These are phyloP conservation scores for Akabosia matsudoensis DNA, from an alignment of 1,140 invertebrate species.

Conservation along the genomic window DNA sequence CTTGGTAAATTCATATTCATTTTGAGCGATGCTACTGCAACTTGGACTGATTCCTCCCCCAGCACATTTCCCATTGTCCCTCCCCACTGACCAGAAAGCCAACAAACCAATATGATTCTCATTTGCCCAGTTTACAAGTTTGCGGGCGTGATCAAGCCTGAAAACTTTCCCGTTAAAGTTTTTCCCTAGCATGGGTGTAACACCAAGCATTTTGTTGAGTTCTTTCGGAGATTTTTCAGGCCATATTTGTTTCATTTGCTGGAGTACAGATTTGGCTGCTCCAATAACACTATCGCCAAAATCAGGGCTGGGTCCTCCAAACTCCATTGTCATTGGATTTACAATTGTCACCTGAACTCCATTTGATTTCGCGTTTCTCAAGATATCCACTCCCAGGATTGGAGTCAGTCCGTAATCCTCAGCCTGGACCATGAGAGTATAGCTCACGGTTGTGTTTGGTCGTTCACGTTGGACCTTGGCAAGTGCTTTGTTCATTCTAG, in stretches of 20 bases:
- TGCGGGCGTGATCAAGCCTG: conserved; percentile 36
- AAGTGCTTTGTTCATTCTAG: conserved; percentile 43
- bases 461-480: conserved; percentile 40
- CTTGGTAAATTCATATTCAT: conserved; percentile 39
- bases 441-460: conserved; percentile 42
- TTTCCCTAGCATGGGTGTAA: conserved; percentile 47
- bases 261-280: conserved; percentile 35
- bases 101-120: conserved; percentile 43
- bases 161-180: conserved; percentile 48
- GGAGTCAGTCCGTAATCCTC: conserved; percentile 47
- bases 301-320: conserved; percentile 26
- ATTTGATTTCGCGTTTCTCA: conserved; percentile 36
- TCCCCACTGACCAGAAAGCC: conserved; percentile 45
- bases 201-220: conserved; percentile 44
- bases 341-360: conserved; percentile 44
- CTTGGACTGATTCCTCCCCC: conserved; percentile 34
- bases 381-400: conserved; percentile 39
- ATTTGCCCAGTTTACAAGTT: conserved; percentile 46
- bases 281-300: conserved; percentile 47
- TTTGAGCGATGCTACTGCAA: conserved; percentile 37
- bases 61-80: conserved; percentile 44
- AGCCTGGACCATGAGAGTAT: conserved; percentile 45
- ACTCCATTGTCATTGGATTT: conserved; percentile 49
- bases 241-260: conserved; percentile 46
- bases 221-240: conserved; percentile 40